phyloP scores from a whole-genome alignment of 2,113 vertebrate species.

The Microcebus ravelobensis region DNA sequence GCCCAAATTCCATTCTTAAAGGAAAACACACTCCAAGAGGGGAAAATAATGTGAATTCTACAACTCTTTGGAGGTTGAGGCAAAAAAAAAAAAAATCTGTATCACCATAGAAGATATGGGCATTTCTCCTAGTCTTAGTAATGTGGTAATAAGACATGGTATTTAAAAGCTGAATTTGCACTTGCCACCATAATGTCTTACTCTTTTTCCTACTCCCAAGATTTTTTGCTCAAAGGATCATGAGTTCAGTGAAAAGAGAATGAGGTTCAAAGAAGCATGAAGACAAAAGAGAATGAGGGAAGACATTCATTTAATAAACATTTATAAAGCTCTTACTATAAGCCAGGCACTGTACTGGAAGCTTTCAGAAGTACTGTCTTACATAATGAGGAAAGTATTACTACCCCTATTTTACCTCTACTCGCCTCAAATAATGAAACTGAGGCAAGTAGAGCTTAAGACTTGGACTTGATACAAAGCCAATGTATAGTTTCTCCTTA shows the following conservation, averaged over 20 bases:
- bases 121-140: neutral
- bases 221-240: neutral
- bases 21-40: neutral
- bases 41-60: conserved; percentile 6
- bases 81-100: neutral
- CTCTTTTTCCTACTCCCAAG: neutral
- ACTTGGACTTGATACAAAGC: neutral
- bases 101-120: neutral
- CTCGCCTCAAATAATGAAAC: neutral
- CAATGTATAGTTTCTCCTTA: neutral
- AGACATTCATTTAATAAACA: neutral
- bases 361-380: neutral
- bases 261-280: neutral
- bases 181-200: neutral
- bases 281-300: neutral
- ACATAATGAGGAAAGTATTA: neutral
- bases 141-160: neutral
- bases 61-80: neutral
- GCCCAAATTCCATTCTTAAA: conserved; percentile 38
- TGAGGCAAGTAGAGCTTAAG: neutral
- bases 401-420: neutral
- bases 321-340: neutral
- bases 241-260: neutral
- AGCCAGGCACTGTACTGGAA: neutral
- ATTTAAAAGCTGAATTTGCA: conserved; percentile 36